Base-by-base conservation (phyloP, 2,797 vertebrate species). In the Hephaestus fuliginosus region DNA sequence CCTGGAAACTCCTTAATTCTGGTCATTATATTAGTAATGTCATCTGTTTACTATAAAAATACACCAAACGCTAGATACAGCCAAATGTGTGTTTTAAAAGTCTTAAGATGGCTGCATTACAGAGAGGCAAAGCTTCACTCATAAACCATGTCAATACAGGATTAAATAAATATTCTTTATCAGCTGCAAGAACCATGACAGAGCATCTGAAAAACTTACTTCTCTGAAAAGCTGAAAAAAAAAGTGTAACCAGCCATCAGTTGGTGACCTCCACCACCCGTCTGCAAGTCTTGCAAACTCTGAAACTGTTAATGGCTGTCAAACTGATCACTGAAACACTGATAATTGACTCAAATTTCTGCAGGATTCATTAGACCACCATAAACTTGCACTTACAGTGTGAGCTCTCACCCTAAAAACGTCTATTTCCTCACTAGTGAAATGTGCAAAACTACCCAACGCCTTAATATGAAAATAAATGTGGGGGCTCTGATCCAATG, bases 31-130 rank as follows among this genome's bases (percentile, higher is more conserved):
- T 56, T 56, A 56, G 14, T 17, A 30, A 18, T 30, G 15, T 48
- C 30, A 36, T 13, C 6, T 10, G 20, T 74, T 63, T 73, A 74
- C 49, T n/a, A 65, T 14, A 28, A 48, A 46, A 46, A 36, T 48
- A 56, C 17, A 7, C 33, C 58, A 46, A 14, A 46, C 13, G 8
- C 30, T 48, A 12, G 8, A 9, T 3, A 65, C 9, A 46, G 25
- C 6, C 12, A 5, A 36, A 72, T 7, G 17, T 20, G 56, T 33
- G 3, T 33, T 33, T 33, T 33, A 33, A 33, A 33, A 33, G 25
- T 25, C 25, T 25, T 25, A 25, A 25, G 33, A 39, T 39, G 36
- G 36, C 36, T 39, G n/a, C n/a, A 41, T 0, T 41, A 14, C 9
- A 20, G 2, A 52, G 22, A 68, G 56, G 30, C 51, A 62, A 39